Conservation (phyloP, 2,888 invertebrate genomes). For the Cantharis flavilabris region DNA sequence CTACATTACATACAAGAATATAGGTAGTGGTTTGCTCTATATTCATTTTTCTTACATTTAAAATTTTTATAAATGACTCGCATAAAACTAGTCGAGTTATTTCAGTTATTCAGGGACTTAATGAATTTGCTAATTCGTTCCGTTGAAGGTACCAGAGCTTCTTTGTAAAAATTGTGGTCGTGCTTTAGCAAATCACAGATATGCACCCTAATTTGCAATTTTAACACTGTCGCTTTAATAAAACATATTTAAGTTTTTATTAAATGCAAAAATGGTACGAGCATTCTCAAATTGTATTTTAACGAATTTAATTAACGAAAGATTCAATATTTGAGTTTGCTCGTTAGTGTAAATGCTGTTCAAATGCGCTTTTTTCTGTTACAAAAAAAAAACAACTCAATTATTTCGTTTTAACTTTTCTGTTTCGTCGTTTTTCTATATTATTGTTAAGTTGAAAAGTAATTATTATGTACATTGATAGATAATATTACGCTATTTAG, state of each 20-base stretch:
- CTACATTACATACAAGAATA: slow-evolving; percentile 21
- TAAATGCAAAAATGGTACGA: slow-evolving; percentile 13
- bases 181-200: slow-evolving; percentile 43
- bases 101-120: neutral
- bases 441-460: neutral
- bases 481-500: slow-evolving; percentile 13
- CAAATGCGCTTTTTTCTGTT: neutral
- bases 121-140: slow-evolving; percentile 28
- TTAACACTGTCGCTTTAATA: slow-evolving; percentile 28
- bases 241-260: slow-evolving; percentile 19
- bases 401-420: neutral
- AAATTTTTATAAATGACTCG: neutral
- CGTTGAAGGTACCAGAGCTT: slow-evolving; percentile 50
- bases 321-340: slow-evolving; percentile 16
- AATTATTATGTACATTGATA: neutral
- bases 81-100: neutral
- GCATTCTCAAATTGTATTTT: slow-evolving; percentile 15
- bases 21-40: slow-evolving; percentile 36
- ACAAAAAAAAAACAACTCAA: neutral
- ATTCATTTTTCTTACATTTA: neutral
- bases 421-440: neutral
- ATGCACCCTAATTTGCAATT: slow-evolving; percentile 33
- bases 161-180: slow-evolving; percentile 47
- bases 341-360: neutral
- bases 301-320: neutral